A percentile compares a stretch with the other conserved stretches of the same genome.
Conservation (phyloP, 2,797 vertebrate genomes). For the Sebastes jordani region DNA sequence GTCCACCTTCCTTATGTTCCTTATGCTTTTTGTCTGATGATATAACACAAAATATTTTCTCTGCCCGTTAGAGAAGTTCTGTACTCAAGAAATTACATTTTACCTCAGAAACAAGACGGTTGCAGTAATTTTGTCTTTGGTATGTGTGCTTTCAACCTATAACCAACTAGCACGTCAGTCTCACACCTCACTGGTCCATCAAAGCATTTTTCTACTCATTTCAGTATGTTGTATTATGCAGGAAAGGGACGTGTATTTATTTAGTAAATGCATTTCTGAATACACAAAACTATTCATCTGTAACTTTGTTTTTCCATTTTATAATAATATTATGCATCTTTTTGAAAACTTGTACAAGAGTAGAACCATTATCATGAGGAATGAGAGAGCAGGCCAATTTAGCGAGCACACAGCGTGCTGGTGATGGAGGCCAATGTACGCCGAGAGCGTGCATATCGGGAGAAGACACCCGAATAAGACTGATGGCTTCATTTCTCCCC, state of each 20-base stretch:
- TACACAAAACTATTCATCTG: not conserved
- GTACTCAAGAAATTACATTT: not conserved
- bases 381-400: not conserved
- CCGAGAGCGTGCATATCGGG: not conserved
- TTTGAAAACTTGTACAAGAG: not conserved
- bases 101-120: not conserved
- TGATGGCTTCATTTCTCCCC: conserved; percentile 4
- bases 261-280: not conserved
- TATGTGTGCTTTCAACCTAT: not conserved
- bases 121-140: not conserved
- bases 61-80: not conserved
- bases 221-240: not conserved
- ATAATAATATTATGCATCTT: not conserved
- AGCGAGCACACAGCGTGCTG: not conserved
- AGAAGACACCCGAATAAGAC: not conserved
- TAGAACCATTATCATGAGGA: not conserved
- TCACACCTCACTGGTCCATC: not conserved
- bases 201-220: not conserved
- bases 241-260: not conserved
- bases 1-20: not conserved
- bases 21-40: not conserved
- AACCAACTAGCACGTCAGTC: no score
- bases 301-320: not conserved
- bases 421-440: not conserved
- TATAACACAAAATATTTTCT: not conserved